Conservation (phyloP, 2,797 vertebrate species). For the Gallinago nigripennis region DNA sequence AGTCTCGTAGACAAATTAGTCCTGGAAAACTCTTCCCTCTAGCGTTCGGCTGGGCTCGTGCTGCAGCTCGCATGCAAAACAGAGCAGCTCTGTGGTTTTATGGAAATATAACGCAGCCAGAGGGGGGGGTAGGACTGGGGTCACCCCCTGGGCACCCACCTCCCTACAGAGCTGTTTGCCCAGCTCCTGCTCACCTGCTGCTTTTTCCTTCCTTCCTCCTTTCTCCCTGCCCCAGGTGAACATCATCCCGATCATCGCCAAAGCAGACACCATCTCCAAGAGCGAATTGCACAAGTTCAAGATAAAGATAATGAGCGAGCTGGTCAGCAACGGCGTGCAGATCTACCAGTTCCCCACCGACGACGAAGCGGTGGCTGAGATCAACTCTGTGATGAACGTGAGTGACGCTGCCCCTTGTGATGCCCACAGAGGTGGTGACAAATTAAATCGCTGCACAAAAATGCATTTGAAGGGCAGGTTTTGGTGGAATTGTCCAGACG, state of each 20-base stretch:
- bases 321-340: constrained; percentile 98
- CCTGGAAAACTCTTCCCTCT: constrained; percentile 51
- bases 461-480: neutral
- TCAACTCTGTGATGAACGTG: constrained; percentile 98
- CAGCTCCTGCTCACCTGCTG: neutral
- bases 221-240: constrained; percentile 84
- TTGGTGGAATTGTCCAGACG: neutral
- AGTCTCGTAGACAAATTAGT: neutral
- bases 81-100: neutral
- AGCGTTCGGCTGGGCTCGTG: neutral
- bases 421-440: neutral
- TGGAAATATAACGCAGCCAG: neutral
- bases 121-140: accelerated
- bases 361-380: constrained; percentile 92
- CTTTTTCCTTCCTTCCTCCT: neutral
- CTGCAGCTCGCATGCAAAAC: neutral
- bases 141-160: accelerated
- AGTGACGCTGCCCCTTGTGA: constrained; percentile 48
- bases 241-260: constrained; percentile 97
- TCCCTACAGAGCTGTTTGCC: neutral
- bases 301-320: constrained; percentile 98
- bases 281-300: constrained; percentile 98
- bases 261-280: constrained; percentile 98
- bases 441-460: neutral
- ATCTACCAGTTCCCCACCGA: constrained; percentile 99